Percentiles rank a stretch among this genome's conserved stretches.
Conservation (phyloP, 2,888 invertebrate genomes). For the Caenorhabditis sp. region DNA sequence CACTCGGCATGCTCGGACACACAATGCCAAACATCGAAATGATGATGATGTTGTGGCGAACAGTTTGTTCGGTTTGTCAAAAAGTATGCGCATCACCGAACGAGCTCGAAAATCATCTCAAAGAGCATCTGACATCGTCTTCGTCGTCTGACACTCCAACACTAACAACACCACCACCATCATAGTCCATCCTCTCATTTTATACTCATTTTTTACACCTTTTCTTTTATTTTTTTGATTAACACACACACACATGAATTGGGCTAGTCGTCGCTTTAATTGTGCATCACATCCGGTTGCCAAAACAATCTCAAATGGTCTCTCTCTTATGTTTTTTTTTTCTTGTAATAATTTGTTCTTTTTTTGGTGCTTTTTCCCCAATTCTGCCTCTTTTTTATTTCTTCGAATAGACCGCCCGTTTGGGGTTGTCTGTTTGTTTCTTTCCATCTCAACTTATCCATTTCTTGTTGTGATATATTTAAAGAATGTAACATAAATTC, state of each 20-base stretch:
- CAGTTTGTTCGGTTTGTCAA: constrained; percentile 65
- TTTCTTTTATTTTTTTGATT: constrained; percentile 5
- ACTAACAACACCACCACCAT: constrained; percentile 31
- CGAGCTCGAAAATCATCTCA: constrained; percentile 63
- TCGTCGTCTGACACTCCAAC: background rate
- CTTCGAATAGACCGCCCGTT: background rate
- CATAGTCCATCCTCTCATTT: constrained; percentile 10
- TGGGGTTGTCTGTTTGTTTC: constrained; percentile 8
- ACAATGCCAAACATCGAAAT: constrained; percentile 50
- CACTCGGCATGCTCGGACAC: constrained; percentile 29
- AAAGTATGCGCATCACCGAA: constrained; percentile 55
- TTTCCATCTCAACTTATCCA: constrained; percentile 26
- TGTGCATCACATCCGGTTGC: constrained; percentile 50
- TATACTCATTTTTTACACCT: background rate
- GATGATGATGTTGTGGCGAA: constrained; percentile 72
- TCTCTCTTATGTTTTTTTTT: constrained; percentile 10
- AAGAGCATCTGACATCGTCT: constrained; percentile 53
- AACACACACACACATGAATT: constrained; percentile 19
- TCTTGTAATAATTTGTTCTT: constrained; percentile 4
- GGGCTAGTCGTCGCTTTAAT: constrained; percentile 51
- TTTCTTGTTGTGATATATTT: constrained; percentile 39
- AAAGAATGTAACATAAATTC: background rate
- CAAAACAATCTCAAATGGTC: constrained; percentile 39
- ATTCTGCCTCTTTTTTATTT: constrained; percentile 1
- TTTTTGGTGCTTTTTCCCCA: background rate